These are phyloP conservation scores for Choloepus didactylus DNA, from an alignment of 2,797 vertebrate species.

Conservation along the genomic window DNA sequence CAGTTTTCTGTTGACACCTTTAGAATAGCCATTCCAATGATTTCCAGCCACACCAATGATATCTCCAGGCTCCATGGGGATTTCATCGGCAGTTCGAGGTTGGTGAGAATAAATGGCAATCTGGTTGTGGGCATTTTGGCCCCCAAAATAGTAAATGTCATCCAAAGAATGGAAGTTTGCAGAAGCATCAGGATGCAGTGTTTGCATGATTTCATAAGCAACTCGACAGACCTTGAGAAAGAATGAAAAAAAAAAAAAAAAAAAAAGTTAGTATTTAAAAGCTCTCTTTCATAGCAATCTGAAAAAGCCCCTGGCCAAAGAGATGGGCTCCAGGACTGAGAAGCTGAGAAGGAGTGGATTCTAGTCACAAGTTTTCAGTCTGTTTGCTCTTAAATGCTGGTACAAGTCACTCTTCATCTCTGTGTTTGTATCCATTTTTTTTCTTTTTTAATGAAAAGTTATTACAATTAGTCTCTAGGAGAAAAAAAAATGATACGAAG, in stretches of 20 bases:
- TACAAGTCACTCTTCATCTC: slow-evolving; percentile 36
- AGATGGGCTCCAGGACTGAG: background rate
- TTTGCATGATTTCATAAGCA: slow-evolving; percentile 99
- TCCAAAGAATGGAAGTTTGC: slow-evolving; percentile 97
- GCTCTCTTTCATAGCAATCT: background rate
- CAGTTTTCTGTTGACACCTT: slow-evolving; percentile 98
- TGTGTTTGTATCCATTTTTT: background rate
- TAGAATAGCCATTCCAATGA: slow-evolving; percentile 99
- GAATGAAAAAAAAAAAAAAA: slow-evolving; percentile 59
- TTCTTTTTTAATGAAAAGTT: background rate
- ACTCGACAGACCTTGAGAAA: slow-evolving; percentile 95
- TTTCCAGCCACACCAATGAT: slow-evolving; percentile 98
- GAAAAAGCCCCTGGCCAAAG: background rate
- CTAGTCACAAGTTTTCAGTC: background rate
- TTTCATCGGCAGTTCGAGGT: slow-evolving; percentile 94
- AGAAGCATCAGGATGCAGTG: slow-evolving; percentile 97
- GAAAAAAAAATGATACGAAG: background rate
- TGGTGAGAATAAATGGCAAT: slow-evolving; percentile 96
- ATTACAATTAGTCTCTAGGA: background rate
- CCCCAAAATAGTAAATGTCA: slow-evolving; percentile 99
- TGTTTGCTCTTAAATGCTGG: background rate
- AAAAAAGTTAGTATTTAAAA: slow-evolving; percentile 34
- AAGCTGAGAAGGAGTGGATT: slow-evolving; percentile 8
- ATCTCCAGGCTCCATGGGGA: slow-evolving; percentile 97
- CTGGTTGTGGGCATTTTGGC: slow-evolving; percentile 99